A percentile compares a stretch with the other conserved stretches of the same genome.
These are phyloP conservation scores for Malacoraja senta DNA, from an alignment of 2,797 vertebrate genomes.

Conservation along the genomic window DNA sequence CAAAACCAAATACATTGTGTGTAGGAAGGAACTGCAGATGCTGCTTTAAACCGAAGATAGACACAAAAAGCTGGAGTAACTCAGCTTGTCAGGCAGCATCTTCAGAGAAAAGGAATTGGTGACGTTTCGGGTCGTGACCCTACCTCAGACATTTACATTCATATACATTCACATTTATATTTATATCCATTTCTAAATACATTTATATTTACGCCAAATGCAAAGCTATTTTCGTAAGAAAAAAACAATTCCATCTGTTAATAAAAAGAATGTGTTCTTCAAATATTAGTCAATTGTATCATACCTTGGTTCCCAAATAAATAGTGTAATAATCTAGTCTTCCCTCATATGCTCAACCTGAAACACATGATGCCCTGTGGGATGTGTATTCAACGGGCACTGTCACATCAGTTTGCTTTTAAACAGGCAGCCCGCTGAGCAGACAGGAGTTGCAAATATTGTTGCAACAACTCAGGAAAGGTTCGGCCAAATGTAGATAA, in stretches of 20 bases:
- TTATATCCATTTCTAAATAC: too few species aligned
- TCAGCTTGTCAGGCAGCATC: too few species aligned
- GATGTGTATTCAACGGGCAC: background rate
- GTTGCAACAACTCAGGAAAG: background rate
- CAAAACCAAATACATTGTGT: background rate
- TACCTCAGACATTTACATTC: too few species aligned
- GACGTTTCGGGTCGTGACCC: too few species aligned
- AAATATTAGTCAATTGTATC: background rate
- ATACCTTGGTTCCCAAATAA: background rate
- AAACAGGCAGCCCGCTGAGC: background rate
- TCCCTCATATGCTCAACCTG: background rate
- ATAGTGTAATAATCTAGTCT: background rate
- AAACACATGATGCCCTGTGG: background rate
- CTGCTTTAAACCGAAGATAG: too few species aligned
- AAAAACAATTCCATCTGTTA: background rate
- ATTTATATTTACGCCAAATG: background rate
- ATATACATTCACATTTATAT: too few species aligned
- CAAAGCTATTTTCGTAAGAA: background rate
- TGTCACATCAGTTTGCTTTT: conserved; percentile 15
- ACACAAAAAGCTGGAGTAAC: too few species aligned
- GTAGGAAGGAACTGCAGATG: too few species aligned
- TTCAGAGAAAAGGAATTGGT: too few species aligned
- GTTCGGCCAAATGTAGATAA: background rate
- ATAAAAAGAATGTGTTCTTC: background rate
- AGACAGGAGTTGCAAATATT: background rate